Evolutionary conservation across 2,113 vertebrate genomes (phyloP).

Genomic region (Bambusicola thoracicus): DNA sequence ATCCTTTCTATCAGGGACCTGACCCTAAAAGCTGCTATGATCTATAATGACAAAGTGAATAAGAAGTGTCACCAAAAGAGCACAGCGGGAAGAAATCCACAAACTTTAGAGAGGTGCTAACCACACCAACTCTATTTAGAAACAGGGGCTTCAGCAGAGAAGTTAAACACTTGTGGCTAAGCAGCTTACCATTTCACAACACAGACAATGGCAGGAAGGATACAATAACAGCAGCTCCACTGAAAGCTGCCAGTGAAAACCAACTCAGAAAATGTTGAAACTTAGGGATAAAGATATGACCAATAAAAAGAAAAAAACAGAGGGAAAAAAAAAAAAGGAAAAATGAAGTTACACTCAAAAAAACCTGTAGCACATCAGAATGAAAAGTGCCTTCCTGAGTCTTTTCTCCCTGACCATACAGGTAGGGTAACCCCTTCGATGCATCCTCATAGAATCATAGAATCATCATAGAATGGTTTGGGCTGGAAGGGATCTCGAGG

Average conservation of each 20-base stretch:
- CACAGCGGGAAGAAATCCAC: background rate
- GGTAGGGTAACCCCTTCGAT: accelerated
- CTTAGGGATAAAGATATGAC: background rate
- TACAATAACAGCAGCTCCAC: slow-evolving; percentile 32
- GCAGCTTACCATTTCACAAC: slow-evolving; percentile 40
- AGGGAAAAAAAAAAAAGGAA: background rate
- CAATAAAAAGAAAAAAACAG: background rate
- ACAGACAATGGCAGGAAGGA: slow-evolving; percentile 26
- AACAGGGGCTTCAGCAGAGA: background rate
- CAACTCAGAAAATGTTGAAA: background rate
- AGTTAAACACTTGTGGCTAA: slow-evolving; percentile 56
- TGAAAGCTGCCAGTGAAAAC: slow-evolving; percentile 42
- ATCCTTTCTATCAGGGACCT: background rate
- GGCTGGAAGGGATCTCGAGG: too few species aligned
- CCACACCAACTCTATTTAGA: slow-evolving; percentile 23
- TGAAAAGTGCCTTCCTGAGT: background rate
- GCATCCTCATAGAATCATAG: background rate
- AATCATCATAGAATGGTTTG: too few species aligned
- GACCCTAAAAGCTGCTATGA: background rate
- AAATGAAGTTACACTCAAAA: background rate
- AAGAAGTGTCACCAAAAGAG: background rate
- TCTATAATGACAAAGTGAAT: background rate
- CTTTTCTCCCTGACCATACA: background rate
- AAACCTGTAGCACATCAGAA: background rate
- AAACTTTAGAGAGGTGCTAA: slow-evolving; percentile 4